Conservation (phyloP, 2,113 vertebrate species). For the Pluvialis apricaria region DNA sequence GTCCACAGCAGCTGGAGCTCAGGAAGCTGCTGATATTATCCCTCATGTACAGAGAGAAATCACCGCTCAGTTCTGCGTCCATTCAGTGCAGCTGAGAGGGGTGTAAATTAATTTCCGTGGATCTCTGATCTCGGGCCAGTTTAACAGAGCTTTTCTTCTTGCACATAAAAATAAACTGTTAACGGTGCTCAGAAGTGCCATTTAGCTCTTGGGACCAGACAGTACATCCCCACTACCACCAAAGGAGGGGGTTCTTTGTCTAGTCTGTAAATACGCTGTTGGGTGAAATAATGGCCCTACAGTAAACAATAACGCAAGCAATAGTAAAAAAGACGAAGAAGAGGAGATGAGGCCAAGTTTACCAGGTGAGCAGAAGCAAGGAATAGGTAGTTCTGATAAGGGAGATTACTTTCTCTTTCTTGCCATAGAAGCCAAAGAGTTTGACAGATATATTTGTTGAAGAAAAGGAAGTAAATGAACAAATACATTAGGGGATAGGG, state of each 20-base stretch:
- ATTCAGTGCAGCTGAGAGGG: not conserved
- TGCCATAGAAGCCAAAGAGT: not conserved
- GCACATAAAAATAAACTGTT: not conserved
- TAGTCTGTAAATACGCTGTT: not conserved
- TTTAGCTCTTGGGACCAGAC: not conserved
- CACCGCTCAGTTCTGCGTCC: not conserved
- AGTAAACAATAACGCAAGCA: not conserved
- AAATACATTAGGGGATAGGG: not conserved
- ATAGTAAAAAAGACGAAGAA: not conserved
- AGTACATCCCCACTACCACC: not conserved
- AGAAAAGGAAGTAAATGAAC: not conserved
- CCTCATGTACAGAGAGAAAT: not conserved
- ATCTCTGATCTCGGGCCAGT: constrained; percentile 3
- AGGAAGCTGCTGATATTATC: constrained; percentile 45
- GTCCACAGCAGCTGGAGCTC: constrained; percentile 55
- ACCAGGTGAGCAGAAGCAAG: not conserved
- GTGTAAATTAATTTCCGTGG: not conserved
- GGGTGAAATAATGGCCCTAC: not conserved
- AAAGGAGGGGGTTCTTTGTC: not conserved
- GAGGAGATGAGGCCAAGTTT: not conserved
- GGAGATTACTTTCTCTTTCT: not conserved
- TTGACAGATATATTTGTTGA: not conserved
- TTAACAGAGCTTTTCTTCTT: constrained; percentile 17
- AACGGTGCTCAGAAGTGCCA: not conserved
- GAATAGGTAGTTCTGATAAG: not conserved